Percentiles rank a stretch among this genome's conserved stretches.
phyloP scores from a whole-genome alignment of 2,797 vertebrate species.

The Channallabes apus region DNA sequence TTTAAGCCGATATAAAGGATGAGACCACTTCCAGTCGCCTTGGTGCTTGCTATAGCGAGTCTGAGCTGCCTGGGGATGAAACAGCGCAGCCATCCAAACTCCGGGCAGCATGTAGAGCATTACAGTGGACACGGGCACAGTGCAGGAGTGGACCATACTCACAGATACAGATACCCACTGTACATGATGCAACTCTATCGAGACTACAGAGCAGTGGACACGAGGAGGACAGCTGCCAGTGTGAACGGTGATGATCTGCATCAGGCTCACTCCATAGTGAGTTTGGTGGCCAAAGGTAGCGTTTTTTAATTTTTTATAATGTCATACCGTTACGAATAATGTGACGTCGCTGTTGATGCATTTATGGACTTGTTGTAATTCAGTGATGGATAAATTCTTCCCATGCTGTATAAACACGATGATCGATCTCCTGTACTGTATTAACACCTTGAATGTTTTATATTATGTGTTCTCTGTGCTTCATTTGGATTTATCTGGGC shows the following conservation, averaged over 20 bases:
- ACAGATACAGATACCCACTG: conserved; percentile 68
- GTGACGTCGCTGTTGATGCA: neutral
- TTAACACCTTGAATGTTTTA: neutral
- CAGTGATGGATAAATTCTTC: neutral
- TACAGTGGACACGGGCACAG: conserved; percentile 51
- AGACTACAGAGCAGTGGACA: conserved; percentile 61
- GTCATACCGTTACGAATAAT: neutral
- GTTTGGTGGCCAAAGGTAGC: conserved; percentile 78
- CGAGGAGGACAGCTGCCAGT: conserved; percentile 30
- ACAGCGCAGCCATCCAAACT: neutral
- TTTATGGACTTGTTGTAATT: too few relatives aligned
- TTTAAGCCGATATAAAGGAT: neutral
- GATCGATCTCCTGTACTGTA: neutral
- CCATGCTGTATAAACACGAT: neutral
- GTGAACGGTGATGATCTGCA: conserved; percentile 38
- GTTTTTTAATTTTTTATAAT: too few relatives aligned
- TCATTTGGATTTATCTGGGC: neutral
- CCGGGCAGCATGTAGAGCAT: conserved; percentile 20
- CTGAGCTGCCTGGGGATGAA: conserved; percentile 12
- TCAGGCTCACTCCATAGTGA: conserved; percentile 74
- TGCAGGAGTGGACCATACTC: conserved; percentile 46
- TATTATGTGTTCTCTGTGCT: neutral
- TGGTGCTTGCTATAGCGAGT: neutral
- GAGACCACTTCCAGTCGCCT: neutral
- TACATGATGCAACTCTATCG: conserved; percentile 88